Conservation (phyloP, 1,140 invertebrate genomes). For the Megathymus violae region DNA sequence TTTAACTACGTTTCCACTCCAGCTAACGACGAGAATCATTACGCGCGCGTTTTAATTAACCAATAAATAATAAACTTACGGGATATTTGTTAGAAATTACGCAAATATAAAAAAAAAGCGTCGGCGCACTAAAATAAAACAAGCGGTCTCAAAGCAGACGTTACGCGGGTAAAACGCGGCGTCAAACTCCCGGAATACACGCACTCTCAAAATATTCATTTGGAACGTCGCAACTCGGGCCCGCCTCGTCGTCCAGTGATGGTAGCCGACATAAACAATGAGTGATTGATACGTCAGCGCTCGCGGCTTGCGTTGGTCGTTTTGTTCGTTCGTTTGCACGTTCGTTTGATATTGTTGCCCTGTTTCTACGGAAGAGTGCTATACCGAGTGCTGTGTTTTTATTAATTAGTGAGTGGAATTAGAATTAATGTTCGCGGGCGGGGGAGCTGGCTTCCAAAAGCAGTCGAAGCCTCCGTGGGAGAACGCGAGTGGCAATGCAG, state of each 20-base stretch:
- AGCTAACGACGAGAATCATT: conserved; percentile 30
- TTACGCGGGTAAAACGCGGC: conserved; percentile 43
- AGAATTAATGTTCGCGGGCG: conserved; percentile 66
- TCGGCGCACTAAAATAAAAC: conserved; percentile 73
- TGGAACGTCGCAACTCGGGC: conserved; percentile 44
- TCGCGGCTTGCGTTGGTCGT: conserved; percentile 5
- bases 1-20: conserved; percentile 25
- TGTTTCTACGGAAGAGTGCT: too few relatives aligned
- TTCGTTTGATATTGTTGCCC: too few relatives aligned
- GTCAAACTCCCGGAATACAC: conserved; percentile 61
- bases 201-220: conserved; percentile 64
- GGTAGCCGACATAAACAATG: conserved; percentile 48
- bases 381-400: conserved; percentile 20
- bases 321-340: conserved; percentile 4
- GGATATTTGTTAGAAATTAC: conserved; percentile 64
- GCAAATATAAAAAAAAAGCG: conserved; percentile 67
- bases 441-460: conserved; percentile 73
- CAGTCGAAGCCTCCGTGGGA: conserved; percentile 78
- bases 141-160: conserved; percentile 55
- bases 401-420: conserved; percentile 36
- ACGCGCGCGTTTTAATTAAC: conserved; percentile 39
- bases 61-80: conserved; percentile 48
- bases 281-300: conserved; percentile 33
- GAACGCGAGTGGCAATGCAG: conserved; percentile 50
- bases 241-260: conserved; percentile 26